Percentiles rank a stretch among this genome's conserved stretches.
These are phyloP conservation scores for Amphilophus citrinellus DNA, from an alignment of 2,113 vertebrate species.

Conservation along the genomic window DNA sequence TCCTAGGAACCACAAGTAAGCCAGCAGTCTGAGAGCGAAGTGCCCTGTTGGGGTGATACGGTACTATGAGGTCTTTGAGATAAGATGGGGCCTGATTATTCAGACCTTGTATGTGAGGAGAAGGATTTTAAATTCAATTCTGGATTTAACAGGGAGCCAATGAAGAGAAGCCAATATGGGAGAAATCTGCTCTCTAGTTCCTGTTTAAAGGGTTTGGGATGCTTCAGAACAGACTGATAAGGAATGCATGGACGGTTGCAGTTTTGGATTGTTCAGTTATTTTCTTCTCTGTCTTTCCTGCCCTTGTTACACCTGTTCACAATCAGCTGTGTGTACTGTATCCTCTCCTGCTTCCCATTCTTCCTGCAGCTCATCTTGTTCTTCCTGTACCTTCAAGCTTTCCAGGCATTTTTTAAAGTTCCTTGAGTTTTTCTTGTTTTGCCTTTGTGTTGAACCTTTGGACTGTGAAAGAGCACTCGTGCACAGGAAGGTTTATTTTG, in stretches of 20 bases:
- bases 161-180: too few species aligned
- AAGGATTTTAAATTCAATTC: too few species aligned
- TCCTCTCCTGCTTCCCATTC: not conserved
- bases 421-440: not conserved
- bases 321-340: too few species aligned
- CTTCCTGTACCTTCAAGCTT: not conserved
- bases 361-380: not conserved
- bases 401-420: not conserved
- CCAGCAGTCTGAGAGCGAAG: too few species aligned
- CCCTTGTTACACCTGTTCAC: not conserved
- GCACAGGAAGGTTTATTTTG: not conserved
- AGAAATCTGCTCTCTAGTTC: not conserved
- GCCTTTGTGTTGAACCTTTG: not conserved
- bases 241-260: not conserved
- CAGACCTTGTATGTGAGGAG: too few species aligned
- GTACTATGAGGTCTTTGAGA: too few species aligned
- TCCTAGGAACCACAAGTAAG: too few species aligned
- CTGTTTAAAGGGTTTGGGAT: fast-evolving
- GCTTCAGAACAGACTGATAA: not conserved
- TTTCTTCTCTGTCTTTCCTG: not conserved
- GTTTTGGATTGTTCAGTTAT: not conserved
- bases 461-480: too few species aligned
- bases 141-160: too few species aligned
- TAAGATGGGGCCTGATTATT: too few species aligned
- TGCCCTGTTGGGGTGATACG: too few species aligned